Percentiles rank a stretch among this genome's conserved stretches.
These are phyloP conservation scores for Himalopsyche japonica DNA, from an alignment of 2,888 invertebrate species.

Conservation along the genomic window DNA sequence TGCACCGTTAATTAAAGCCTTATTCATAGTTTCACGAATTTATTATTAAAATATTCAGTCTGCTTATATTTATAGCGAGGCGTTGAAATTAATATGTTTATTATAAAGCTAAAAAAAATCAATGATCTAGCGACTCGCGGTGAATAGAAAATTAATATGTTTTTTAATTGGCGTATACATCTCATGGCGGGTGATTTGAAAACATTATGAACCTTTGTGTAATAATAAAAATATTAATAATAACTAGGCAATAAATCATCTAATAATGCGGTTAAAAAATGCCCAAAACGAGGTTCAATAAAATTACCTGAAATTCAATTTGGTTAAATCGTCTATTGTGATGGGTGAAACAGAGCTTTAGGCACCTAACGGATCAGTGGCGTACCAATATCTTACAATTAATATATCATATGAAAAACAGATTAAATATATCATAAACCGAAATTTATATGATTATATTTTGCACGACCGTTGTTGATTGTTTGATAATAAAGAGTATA, in stretches of 20 bases:
- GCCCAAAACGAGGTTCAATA: slow-evolving; percentile 15
- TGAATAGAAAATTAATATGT: slow-evolving; percentile 19
- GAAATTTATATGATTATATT: too few relatives aligned
- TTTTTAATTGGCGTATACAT: slow-evolving; percentile 13
- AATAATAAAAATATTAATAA: slow-evolving; percentile 6
- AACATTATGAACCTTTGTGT: slow-evolving; percentile 12
- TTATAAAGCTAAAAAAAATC: slow-evolving; percentile 3
- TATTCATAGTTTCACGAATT: too few relatives aligned
- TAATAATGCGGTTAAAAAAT: neutral
- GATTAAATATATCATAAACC: too few relatives aligned
- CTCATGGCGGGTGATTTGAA: slow-evolving; percentile 1
- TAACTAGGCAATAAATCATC: slow-evolving; percentile 21
- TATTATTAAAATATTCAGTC: neutral
- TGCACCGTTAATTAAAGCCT: too few relatives aligned
- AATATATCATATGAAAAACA: too few relatives aligned
- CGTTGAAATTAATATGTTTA: neutral
- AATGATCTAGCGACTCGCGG: neutral
- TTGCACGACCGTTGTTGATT: too few relatives aligned
- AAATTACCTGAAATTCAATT: slow-evolving; percentile 36
- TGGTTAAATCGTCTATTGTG: slow-evolving; percentile 24
- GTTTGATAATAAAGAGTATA: too few relatives aligned
- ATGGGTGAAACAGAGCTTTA: neutral
- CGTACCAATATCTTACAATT: neutral
- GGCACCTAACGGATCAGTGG: neutral
- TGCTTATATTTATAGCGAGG: neutral